Evolutionary conservation across 2,113 vertebrate species (phyloP).

Genomic region (Pseudolaguvia tuberculata): DNA sequence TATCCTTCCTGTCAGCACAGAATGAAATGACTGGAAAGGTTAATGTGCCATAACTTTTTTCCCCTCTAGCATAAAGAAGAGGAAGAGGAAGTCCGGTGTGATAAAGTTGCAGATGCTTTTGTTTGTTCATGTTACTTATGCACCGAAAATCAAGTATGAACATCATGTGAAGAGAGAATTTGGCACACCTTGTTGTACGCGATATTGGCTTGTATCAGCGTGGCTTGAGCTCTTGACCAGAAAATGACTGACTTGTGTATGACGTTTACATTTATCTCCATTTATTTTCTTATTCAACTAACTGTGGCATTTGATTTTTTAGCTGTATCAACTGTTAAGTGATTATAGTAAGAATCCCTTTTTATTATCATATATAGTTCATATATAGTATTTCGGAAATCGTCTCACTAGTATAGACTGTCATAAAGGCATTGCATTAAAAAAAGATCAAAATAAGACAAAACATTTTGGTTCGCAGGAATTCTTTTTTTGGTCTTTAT

Average conservation of each 20-base stretch:
- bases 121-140: constrained; percentile 25
- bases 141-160: neutral
- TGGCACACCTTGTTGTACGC: neutral
- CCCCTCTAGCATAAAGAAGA: constrained; percentile 24
- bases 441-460: too few relatives aligned
- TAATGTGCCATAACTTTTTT: constrained; percentile 71
- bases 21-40: constrained; percentile 72
- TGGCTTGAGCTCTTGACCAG: neutral
- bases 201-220: neutral
- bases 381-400: too few relatives aligned
- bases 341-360: too few relatives aligned
- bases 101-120: constrained; percentile 29
- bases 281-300: constrained; percentile 10
- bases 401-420: too few relatives aligned
- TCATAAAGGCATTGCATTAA: too few relatives aligned
- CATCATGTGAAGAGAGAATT: neutral
- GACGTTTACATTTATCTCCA: neutral
- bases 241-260: too few relatives aligned
- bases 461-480: too few relatives aligned
- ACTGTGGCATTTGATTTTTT: neutral
- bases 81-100: constrained; percentile 20
- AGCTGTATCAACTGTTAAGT: too few relatives aligned
- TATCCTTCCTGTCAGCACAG: constrained; percentile 74
- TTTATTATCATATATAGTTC: too few relatives aligned
- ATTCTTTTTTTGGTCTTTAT: too few relatives aligned